Evolutionary conservation across 2,888 invertebrate species (phyloP).

Genomic region (Ochropleura plecta): DNA sequence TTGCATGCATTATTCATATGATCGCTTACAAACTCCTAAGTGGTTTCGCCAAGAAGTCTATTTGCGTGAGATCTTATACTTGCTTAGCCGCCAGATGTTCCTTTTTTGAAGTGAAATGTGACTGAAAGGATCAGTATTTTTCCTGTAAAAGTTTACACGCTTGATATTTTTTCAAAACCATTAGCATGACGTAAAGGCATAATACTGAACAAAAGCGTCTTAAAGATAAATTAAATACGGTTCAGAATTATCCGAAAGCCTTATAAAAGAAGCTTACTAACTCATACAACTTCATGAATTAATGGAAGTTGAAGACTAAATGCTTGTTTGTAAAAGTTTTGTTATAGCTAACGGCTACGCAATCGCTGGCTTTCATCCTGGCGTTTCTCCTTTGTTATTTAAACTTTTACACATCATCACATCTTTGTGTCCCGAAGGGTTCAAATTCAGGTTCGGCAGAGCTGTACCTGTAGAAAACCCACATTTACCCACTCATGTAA

Average conservation of each 20-base stretch:
- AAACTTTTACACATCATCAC: constrained; percentile 9
- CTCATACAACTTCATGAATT: constrained; percentile 38
- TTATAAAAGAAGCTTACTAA: constrained; percentile 25
- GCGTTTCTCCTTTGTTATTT: constrained; percentile 17
- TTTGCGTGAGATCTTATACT: not conserved
- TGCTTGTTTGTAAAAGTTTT: constrained; percentile 29
- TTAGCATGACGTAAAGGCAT: not conserved
- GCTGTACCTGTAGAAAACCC: not conserved
- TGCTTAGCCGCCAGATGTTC: not conserved
- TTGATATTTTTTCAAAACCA: constrained; percentile 6
- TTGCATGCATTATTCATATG: not conserved
- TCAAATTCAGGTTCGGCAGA: not conserved
- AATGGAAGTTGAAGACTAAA: constrained; percentile 23
- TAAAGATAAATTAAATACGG: constrained; percentile 3
- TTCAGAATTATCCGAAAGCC: constrained; percentile 2
- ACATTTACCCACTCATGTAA: not conserved
- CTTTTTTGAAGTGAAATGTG: not conserved
- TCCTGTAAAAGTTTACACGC: not conserved
- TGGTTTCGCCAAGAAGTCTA: not conserved
- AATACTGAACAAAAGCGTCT: not conserved
- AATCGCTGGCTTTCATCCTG: not conserved
- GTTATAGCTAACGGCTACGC: constrained; percentile 4
- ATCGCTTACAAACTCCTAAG: not conserved
- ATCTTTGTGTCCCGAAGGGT: constrained; percentile 1
- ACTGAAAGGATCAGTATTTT: no score